Evolutionary conservation across 2,797 vertebrate genomes (phyloP).

Genomic region (Fistularia tabacaria): DNA sequence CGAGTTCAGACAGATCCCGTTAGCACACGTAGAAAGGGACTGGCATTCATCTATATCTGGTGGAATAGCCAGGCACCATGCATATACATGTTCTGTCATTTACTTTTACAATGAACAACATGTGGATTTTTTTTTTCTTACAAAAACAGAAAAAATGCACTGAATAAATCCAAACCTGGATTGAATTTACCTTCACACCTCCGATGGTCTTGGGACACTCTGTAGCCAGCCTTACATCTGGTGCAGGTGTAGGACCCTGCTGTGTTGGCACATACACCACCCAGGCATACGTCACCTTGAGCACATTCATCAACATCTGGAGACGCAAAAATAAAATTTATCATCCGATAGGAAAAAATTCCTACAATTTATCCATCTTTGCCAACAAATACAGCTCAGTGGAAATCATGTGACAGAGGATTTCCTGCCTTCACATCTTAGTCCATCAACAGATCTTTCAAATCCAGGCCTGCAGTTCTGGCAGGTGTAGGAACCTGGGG

Average conservation of each 20-base stretch:
- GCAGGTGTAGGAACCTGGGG: conserved; percentile 80
- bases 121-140: too few relatives aligned
- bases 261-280: conserved; percentile 79
- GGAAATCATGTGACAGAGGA: conserved; percentile 16
- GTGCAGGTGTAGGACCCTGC: conserved; percentile 84
- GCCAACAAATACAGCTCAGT: conserved; percentile 2
- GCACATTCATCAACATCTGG: conserved; percentile 75
- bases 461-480: conserved; percentile 77
- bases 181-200: conserved; percentile 71
- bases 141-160: too few relatives aligned
- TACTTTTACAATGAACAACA: too few relatives aligned
- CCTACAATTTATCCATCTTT: not conserved
- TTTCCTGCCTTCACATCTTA: conserved; percentile 80
- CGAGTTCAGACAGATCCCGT: conserved; percentile 82
- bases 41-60: conserved; percentile 77
- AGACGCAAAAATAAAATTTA: conserved; percentile 17
- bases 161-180: not conserved
- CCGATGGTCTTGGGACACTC: conserved; percentile 59
- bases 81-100: too few relatives aligned
- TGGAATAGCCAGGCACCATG: not conserved
- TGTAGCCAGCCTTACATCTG: conserved; percentile 78
- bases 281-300: conserved; percentile 61
- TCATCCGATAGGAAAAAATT: conserved; percentile 2
- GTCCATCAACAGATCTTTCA: conserved; percentile 73
- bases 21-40: conserved; percentile 70